These are phyloP conservation scores for Falcaria lacertinaria DNA, from an alignment of 2,888 invertebrate species.

Conservation along the genomic window DNA sequence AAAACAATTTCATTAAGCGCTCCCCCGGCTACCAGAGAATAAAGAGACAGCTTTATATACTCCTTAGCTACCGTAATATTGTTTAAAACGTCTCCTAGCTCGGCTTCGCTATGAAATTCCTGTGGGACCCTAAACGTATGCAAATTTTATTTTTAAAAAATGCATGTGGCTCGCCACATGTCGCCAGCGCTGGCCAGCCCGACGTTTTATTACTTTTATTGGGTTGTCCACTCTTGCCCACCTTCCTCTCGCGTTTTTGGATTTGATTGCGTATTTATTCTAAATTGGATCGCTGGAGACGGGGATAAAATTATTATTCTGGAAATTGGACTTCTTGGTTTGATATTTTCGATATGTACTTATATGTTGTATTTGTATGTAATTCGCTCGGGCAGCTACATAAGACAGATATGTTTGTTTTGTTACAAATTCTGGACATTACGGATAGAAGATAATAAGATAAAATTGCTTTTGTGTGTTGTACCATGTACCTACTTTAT, in stretches of 20 bases:
- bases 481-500: too few species aligned
- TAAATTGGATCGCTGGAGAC: constrained; percentile 25
- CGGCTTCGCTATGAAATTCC: constrained; percentile 14
- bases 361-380: not conserved
- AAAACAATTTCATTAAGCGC: constrained; percentile 53
- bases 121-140: constrained; percentile 58
- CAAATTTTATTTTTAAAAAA: constrained; percentile 75
- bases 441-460: too few species aligned
- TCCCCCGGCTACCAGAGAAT: constrained; percentile 21
- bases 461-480: too few species aligned
- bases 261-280: constrained; percentile 44
- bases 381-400: too few species aligned
- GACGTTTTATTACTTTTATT: constrained; percentile 48
- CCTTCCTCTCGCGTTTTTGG: constrained; percentile 28
- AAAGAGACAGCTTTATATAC: constrained; percentile 29
- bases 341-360: not conserved
- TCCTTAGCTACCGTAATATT: constrained; percentile 30
- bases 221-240: constrained; percentile 37
- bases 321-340: constrained; percentile 1
- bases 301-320: not conserved
- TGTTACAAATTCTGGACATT: too few species aligned
- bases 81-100: constrained; percentile 28
- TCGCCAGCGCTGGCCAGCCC: constrained; percentile 42
- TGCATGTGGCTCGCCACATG: constrained; percentile 70
- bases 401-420: too few species aligned